Evolutionary conservation across 1,140 invertebrate genomes (phyloP).

Genomic region (Meloidogyne exigua): DNA sequence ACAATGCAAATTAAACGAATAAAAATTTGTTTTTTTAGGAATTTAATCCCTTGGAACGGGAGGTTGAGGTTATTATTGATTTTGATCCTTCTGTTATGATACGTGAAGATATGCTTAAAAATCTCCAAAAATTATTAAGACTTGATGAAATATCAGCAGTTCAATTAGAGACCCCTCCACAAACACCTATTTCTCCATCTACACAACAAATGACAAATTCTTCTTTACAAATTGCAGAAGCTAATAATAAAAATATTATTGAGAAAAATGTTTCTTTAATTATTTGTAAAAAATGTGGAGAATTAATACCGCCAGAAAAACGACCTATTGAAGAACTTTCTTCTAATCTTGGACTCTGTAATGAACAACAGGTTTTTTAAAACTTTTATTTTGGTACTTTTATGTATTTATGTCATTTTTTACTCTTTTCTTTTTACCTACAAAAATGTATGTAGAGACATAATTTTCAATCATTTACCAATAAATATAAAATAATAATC

Average conservation of each 20-base stretch:
- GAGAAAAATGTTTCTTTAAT: constrained; percentile 15
- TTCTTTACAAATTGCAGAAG: constrained; percentile 7
- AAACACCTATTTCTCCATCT: constrained; percentile 18
- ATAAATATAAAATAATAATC: too few relatives aligned
- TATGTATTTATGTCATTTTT: too few relatives aligned
- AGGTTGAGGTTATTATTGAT: constrained; percentile 29
- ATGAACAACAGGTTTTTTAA: constrained; percentile 38
- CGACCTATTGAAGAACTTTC: constrained; percentile 37
- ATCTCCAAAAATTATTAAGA: constrained; percentile 27
- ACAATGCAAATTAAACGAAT: not conserved
- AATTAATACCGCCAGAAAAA: constrained; percentile 24
- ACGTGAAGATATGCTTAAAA: constrained; percentile 30
- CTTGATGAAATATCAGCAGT: not conserved
- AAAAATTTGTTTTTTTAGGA: constrained; percentile 17
- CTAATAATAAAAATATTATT: not conserved
- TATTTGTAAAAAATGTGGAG: constrained; percentile 43
- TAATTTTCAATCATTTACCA: constrained; percentile 13
- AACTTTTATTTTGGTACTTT: too few relatives aligned
- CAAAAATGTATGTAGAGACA: too few relatives aligned
- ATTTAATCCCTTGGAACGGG: constrained; percentile 14
- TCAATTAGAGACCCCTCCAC: constrained; percentile 36
- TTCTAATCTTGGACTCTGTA: constrained; percentile 39
- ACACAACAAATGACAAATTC: not conserved
- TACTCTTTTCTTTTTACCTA: not conserved
- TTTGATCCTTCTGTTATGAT: constrained; percentile 22